Evolutionary conservation across 2,797 vertebrate species (phyloP), one percentile per base, ranked within the genome.

Genomic region (Borostomias antarcticus): DNA sequence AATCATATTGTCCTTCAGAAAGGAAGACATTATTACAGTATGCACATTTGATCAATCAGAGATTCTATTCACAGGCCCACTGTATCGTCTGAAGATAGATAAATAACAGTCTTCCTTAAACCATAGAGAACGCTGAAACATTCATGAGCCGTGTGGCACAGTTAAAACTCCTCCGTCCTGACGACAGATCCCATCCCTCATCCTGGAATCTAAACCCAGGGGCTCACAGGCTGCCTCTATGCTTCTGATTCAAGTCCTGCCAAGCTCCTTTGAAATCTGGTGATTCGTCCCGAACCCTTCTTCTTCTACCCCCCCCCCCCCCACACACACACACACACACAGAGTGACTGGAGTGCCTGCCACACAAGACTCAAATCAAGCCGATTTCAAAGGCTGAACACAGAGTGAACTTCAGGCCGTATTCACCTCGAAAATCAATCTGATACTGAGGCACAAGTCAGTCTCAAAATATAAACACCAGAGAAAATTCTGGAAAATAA

Each of bases 361-460:
- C 40, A 13, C 40, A 13, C 40, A 13, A 13, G 35, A 2, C 35
- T 40, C 15, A 29, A 47, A 28, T 45, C 7, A 43, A 45, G 9
- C 40, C 4, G 3, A 43, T 5, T 7, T 45, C 19, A 58, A 26
- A 58, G 9, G 17, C 4, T 23, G 2, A 26, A 21, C 21, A 3
- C 5, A 2, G n/a, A 50, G 21, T 17, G 45, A 48, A 17, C 7
- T 48, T 15, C 19, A 19, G n/a, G 5, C n/a, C 1, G 19, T 50
- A 19, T 23, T 15, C 72, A 65, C 70, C 67, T 67, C 4, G 2
- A 76, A 82, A 81, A 83, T 84, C 70, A 73, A 85, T 83, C 79
- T 65, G 53, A 58, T 72, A 73, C 81, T 73, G 76, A 69, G 77
- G 72, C 75, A 76, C 73, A 68, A 76, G 67, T 69, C 69, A 69